Base-by-base conservation (phyloP, 2,797 vertebrate species). In the Cirrhinus molitorella region DNA sequence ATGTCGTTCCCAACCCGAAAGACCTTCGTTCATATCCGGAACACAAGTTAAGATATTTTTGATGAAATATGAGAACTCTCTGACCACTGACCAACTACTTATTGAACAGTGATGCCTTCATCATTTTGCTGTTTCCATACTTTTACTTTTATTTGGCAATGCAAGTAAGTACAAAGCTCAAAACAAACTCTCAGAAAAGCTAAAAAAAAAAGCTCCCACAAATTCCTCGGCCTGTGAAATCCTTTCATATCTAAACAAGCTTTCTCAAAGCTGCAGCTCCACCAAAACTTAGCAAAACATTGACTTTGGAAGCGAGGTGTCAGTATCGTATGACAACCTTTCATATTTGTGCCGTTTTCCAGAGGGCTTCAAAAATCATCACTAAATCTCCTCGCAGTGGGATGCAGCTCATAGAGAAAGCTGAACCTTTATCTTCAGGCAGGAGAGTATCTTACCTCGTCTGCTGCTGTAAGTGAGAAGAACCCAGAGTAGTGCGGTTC, bases 291-390 rank as follows among this genome's bases (percentile, higher is more conserved):
- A 74, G 66, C 73, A 37, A 73, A 77, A 84, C 78, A 83, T 77
- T 88, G 72, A 84, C 59, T 83, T 75, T 85, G 75, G 72, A 68
- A 55, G 55, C 14, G 34, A 80, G 49, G 45, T 59, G 23, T 31
- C 37, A 71, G 16, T 71, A 80, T 80, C 79, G 28, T 19, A 78
- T 78, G 53, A 63, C 28, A 83, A 61, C 61, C 73, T 57, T 85
- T 63, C 80, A 80, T 43, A 83, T 83, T 70, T 53, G 59, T 75
- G 57, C 57, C 21, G 61, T 84, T 87, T 86, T 82, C 67, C 5
- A 49, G 70, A 74, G 34, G 63, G 45, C 55, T 72, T 84, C 79
- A 82, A 87, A 82, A 87, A 83, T 87, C 79, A 80, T 74, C 43
- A 43, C 53, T 83, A 79, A 84, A 68, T 84, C 71, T 86, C 82